phyloP scores from a whole-genome alignment of 2,797 vertebrate genomes.

The Odontamblyopus rebecca region DNA sequence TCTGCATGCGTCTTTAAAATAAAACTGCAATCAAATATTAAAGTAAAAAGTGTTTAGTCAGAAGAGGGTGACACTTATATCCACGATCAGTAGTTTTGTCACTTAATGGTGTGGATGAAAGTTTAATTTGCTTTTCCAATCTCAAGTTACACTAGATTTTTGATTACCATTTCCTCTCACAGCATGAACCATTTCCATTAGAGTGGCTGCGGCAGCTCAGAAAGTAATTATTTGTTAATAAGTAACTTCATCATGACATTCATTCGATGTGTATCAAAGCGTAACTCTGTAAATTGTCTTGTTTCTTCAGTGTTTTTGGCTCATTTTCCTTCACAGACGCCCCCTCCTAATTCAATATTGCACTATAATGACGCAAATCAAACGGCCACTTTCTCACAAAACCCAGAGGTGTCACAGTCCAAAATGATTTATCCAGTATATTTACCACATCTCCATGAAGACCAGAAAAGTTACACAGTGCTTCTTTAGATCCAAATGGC shows the following conservation, averaged over 20 bases:
- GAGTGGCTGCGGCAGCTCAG: not conserved
- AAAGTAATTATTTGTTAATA: slow-evolving; percentile 8
- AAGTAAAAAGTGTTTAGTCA: not conserved
- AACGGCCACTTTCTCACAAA: too few species aligned
- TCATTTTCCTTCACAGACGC: not conserved
- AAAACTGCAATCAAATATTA: too few species aligned
- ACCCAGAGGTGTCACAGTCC: too few species aligned
- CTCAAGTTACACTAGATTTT: slow-evolving; percentile 5
- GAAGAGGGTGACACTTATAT: not conserved
- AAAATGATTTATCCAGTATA: not conserved
- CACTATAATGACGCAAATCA: not conserved
- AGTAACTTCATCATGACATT: slow-evolving; percentile 2
- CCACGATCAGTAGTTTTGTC: not conserved
- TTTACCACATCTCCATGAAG: not conserved
- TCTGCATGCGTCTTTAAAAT: too few species aligned
- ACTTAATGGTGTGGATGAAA: not conserved
- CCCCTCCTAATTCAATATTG: not conserved
- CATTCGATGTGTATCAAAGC: not conserved
- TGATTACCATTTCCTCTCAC: slow-evolving; percentile 7
- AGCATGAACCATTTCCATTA: slow-evolving; percentile 16
- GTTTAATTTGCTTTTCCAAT: slow-evolving; percentile 6
- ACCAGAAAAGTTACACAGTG: too few species aligned
- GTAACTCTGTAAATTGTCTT: slow-evolving; percentile 1
- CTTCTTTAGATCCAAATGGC: not conserved
- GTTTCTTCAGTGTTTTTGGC: not conserved